Evolutionary conservation across 1,140 invertebrate species (phyloP), one percentile per base, ranked within the genome.

Genomic region (Cotesia glomerata): DNA sequence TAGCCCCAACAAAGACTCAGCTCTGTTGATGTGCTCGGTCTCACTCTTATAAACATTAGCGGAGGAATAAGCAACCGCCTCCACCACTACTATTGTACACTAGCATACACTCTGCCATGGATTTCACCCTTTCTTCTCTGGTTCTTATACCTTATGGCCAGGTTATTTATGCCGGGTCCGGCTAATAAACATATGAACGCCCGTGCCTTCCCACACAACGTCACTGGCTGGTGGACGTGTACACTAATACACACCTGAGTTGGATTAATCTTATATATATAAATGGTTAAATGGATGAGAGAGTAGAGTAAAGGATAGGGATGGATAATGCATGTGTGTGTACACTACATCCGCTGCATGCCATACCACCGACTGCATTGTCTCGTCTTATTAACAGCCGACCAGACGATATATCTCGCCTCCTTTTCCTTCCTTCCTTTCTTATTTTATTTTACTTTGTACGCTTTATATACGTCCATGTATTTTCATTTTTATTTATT

Each of bases 121-220:
- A 54, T 67, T 67, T 67, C 65, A 67, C 58, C 59, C 49, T 71
- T 54, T 64, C 69, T 75, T 68, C 59, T 64, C 71, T 52, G 32
- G 64, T 35, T 67, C 39, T 49, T 67, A 67, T 67, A 80, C 81
- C 84, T 85, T 85, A 86, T 85, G 82, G 84, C 81, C 78, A 81
- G 80, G 83, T 86, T 86, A 87, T 86, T 87, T 86, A 86, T 87
- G 84, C 84, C 77, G 80, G 84, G 82, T 86, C 83, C 77, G 81
- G 83, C 86, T 86, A 87, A 87, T 87, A 87, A 87, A 86, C 85
- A 87, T 86, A 86, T 87, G 85, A 86, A 85, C 85, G 84, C 82
- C 81, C 79, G 81, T 83, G 81, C 77, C 81, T 83, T 77, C 81
- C 80, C 80, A 81, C 81, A 80, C 78, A 75, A 49, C 58, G 69